phyloP scores from a whole-genome alignment of 1,140 invertebrate species.

The Forficula auricularia region DNA sequence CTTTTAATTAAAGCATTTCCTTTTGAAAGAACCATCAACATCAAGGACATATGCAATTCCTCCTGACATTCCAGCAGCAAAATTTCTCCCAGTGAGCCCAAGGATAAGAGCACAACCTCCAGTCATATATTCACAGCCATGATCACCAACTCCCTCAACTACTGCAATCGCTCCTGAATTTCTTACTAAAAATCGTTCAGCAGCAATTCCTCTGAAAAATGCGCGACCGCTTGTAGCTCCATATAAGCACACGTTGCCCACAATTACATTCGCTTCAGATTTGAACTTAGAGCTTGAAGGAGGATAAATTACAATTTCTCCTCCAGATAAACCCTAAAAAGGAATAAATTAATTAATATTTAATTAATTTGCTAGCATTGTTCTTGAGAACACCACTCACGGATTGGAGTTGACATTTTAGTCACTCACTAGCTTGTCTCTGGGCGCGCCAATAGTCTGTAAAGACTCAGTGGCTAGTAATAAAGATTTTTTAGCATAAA shows the following conservation, averaged over 20 bases:
- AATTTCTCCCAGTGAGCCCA: conserved; percentile 89
- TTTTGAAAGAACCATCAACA: conserved; percentile 62
- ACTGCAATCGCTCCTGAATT: conserved; percentile 92
- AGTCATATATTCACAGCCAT: conserved; percentile 99
- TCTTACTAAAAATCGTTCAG: conserved; percentile 93
- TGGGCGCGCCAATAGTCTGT: no score
- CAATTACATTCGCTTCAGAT: conserved; percentile 89
- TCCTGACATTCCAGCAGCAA: conserved; percentile 96
- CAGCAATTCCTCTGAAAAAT: conserved; percentile 90
- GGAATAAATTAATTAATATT: no score
- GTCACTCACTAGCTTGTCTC: no score
- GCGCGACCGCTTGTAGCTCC: conserved; percentile 88
- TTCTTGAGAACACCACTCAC: neutral
- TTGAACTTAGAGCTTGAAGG: conserved; percentile 61
- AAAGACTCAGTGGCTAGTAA: no score
- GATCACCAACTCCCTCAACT: conserved; percentile 87
- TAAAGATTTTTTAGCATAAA: no score
- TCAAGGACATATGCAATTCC: conserved; percentile 94
- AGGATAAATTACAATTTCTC: conserved; percentile 85
- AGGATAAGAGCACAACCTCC: conserved; percentile 81
- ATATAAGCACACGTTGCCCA: conserved; percentile 95
- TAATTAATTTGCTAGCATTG: neutral
- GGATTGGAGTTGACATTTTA: neutral
- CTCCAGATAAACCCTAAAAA: conserved; percentile 76
- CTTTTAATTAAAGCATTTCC: conserved; percentile 12